Conservation (phyloP, 2,113 vertebrate genomes). For the Nothocercus julius region DNA sequence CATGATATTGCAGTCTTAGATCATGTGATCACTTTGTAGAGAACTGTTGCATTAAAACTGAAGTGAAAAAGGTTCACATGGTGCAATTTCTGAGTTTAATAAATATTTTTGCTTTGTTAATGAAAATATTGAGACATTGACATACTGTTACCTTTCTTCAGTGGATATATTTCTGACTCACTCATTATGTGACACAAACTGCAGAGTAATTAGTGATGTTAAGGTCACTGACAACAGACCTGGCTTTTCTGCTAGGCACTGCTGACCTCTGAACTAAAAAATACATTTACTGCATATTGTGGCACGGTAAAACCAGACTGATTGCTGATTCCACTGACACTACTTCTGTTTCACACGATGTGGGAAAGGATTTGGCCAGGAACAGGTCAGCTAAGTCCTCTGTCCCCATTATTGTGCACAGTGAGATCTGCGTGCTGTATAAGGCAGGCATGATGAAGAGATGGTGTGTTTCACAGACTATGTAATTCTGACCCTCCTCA, state of each 20-base stretch:
- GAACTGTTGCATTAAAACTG: background rate
- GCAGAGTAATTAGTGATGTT: background rate
- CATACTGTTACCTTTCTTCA: conserved; percentile 31
- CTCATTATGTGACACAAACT: background rate
- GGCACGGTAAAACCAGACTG: background rate
- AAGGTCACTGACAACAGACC: conserved; percentile 14
- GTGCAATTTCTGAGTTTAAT: background rate
- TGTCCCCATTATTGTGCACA: background rate
- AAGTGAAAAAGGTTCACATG: background rate
- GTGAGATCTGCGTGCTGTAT: background rate
- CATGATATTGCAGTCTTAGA: background rate
- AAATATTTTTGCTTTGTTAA: background rate
- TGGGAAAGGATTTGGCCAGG: background rate
- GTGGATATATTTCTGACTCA: background rate
- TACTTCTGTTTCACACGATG: background rate
- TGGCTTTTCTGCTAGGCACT: background rate
- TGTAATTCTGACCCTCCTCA: background rate
- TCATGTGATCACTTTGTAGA: background rate
- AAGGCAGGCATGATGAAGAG: background rate
- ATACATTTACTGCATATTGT: background rate
- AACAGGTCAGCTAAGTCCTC: background rate
- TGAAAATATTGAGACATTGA: conserved; percentile 2
- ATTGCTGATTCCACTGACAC: background rate
- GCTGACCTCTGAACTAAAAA: background rate
- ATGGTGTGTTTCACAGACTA: background rate